A percentile compares a stretch with the other conserved stretches of the same genome.
Evolutionary conservation across 2,797 vertebrate genomes (phyloP).

Genomic region (Pangasius larnaudii): DNA sequence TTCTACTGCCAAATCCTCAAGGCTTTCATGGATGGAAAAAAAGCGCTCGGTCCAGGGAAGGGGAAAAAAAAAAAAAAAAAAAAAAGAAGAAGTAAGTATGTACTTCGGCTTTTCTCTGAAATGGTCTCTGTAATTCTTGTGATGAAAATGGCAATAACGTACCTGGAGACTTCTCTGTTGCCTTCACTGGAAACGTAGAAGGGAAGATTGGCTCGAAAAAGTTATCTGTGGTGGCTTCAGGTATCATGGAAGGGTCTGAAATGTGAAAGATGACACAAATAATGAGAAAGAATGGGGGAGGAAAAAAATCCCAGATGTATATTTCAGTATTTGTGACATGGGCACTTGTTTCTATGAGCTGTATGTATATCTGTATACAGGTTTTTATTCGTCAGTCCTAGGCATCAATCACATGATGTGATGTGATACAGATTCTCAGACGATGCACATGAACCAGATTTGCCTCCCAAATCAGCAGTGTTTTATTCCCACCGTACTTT

Average conservation of each 20-base stretch:
- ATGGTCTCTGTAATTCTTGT: slow-evolving; percentile 19
- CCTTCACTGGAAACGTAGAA: slow-evolving; percentile 23
- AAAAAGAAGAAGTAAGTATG: slow-evolving; percentile 30
- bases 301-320: not conserved
- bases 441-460: not conserved
- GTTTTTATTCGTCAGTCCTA: not conserved
- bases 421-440: not conserved
- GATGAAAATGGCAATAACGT: not conserved
- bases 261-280: slow-evolving; percentile 17
- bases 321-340: not conserved
- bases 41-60: not conserved
- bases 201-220: slow-evolving; percentile 16
- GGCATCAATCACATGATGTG: not conserved
- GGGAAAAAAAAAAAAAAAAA: slow-evolving; percentile 22
- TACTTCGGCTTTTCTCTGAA: slow-evolving; percentile 22
- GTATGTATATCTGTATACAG: not conserved
- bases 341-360: not conserved
- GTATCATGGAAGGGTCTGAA: slow-evolving; percentile 49
- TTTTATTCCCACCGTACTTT: not conserved
- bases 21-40: slow-evolving; percentile 27
- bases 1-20: slow-evolving; percentile 46
- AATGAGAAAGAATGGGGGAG: not conserved
- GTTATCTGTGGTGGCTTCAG: slow-evolving; percentile 52
- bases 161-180: slow-evolving; percentile 66
- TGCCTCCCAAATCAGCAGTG: not conserved